phyloP scores from a whole-genome alignment of 2,113 vertebrate genomes.

The Sphaerodactylus townsendi region DNA sequence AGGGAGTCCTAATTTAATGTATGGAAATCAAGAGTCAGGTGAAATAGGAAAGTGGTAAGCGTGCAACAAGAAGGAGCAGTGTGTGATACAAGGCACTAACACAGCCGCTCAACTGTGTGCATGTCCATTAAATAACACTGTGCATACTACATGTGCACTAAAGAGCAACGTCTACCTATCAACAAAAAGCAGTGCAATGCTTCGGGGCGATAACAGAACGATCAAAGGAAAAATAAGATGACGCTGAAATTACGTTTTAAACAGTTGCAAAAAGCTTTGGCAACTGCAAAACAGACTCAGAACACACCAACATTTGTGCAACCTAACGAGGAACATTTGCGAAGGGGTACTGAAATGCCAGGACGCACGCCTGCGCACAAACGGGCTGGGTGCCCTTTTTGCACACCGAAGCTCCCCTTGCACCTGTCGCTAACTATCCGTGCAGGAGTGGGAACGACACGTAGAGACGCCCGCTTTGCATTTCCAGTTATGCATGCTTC shows the following conservation, averaged over 20 bases:
- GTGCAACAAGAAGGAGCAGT: background rate
- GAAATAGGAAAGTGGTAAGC: background rate
- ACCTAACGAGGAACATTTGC: background rate
- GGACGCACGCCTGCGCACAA: background rate
- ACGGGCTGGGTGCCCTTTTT: background rate
- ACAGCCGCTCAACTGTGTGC: background rate
- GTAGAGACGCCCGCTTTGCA: background rate
- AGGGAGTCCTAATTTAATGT: no score
- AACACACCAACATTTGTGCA: background rate
- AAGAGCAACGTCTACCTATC: background rate
- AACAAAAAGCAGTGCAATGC: background rate
- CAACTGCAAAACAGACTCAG: background rate
- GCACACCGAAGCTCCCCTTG: background rate
- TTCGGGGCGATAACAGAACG: no score
- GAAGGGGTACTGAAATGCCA: background rate
- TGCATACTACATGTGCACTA: background rate
- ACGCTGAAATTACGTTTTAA: background rate
- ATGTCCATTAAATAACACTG: background rate
- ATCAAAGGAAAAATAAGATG: background rate
- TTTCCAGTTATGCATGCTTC: background rate
- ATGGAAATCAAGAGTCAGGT: no score
- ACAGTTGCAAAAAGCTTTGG: background rate
- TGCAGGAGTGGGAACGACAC: no score
- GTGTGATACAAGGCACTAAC: background rate
- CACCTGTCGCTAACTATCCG: no score